Base-by-base conservation (phyloP, 2,797 vertebrate genomes). In the Sphenodon punctatus region DNA sequence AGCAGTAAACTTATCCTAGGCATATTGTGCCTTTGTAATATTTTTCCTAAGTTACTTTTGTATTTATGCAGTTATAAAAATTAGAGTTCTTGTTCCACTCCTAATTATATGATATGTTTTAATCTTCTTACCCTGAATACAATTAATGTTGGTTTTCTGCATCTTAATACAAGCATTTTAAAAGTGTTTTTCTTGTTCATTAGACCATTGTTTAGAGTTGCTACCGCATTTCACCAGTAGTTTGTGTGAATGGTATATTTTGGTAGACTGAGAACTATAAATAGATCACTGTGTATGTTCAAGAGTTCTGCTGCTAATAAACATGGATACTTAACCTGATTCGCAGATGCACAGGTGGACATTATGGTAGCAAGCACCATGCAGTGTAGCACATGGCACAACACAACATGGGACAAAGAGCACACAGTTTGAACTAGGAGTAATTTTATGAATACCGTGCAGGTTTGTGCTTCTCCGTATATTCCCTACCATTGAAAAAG, bases 351-450 rank as follows among this genome's bases (percentile, higher is more conserved):
- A 93, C 96, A 97, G 96, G 96, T 96, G 96, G 96, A 93, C 72
- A 92, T 94, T 94, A 89, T 93, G 95, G 92, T 94, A 84, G 89
- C 49, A 66, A 91, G 94, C 88, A 70, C 92, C 97, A 94, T 92
- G 95, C 86, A 53, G 96, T 87, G 96, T 93, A 94, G 95, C 97
- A 97, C 97, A 97, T 97, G 96, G 96, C 95, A 94, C 92, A 83
- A 70, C 95, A 94, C 96, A 90, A 93, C 95, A 96, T 96, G 96
- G 94, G 95, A 93, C 95, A 93, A 94, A 93, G 94, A 96, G 92
- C 92, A 85, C 43, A 48, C 93, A 38, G 91, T 80, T 88, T 84
- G 92, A 94, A 84, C 82, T 70, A 86, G 87, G 80, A 91, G 81
- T 91, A 73, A 59, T 94, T 93, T 91, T 86, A 80, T 92, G 89